A percentile compares a stretch with the other conserved stretches of the same genome.
Evolutionary conservation across 1,140 invertebrate species (phyloP).

Genomic region (Sarcophaga bullata): DNA sequence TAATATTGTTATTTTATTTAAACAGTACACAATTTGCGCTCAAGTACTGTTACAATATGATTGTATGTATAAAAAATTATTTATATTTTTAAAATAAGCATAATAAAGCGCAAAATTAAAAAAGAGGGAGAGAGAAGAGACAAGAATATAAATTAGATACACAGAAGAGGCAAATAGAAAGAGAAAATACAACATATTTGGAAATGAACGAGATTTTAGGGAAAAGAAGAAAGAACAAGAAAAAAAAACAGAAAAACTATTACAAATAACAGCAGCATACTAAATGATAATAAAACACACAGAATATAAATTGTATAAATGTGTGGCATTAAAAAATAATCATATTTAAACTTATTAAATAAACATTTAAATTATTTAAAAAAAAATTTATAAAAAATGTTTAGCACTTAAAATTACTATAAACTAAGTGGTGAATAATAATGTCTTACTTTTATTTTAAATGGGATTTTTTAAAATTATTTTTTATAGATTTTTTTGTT

Average conservation of each 20-base stretch:
- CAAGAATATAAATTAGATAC: not conserved
- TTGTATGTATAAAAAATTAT: conserved; percentile 23
- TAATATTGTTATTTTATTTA: conserved; percentile 38
- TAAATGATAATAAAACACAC: not conserved
- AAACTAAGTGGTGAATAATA: not conserved
- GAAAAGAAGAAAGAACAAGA: too few relatives aligned
- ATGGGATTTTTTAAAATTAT: not conserved
- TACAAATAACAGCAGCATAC: not conserved
- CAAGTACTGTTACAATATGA: conserved; percentile 3
- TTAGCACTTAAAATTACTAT: conserved; percentile 5
- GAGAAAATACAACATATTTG: too few relatives aligned
- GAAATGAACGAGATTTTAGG: too few relatives aligned
- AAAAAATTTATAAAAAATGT: not conserved
- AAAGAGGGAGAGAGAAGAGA: not conserved
- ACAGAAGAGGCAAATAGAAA: not conserved
- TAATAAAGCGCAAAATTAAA: conserved; percentile 35
- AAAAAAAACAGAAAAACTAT: conserved; percentile 1
- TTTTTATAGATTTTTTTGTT: too few relatives aligned
- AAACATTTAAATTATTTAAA: not conserved
- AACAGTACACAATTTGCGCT: conserved; percentile 17
- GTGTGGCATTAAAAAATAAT: not conserved
- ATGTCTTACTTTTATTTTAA: not conserved
- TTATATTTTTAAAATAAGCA: conserved; percentile 32
- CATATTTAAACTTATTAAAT: not conserved
- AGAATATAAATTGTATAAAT: not conserved